Evolutionary conservation across 2,797 vertebrate genomes (phyloP).

Genomic region (Hafferia zeledoni): DNA sequence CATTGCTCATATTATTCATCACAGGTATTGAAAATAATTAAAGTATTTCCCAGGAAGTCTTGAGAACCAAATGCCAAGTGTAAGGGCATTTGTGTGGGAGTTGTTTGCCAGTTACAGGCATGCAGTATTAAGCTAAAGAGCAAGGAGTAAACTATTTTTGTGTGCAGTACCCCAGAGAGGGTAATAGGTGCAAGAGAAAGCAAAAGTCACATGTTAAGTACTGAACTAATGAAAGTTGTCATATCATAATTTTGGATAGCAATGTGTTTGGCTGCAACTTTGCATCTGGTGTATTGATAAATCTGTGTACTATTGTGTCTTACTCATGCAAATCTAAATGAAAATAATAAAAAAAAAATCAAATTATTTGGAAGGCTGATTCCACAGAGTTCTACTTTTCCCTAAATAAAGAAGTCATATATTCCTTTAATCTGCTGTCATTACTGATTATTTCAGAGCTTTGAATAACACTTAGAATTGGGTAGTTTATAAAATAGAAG

Average conservation of each 20-base stretch:
- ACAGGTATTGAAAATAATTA: background rate
- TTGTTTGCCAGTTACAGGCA: background rate
- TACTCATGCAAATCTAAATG: background rate
- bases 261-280: background rate
- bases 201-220: background rate
- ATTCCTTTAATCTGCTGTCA: slow-evolving; percentile 5
- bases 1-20: background rate
- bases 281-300: background rate
- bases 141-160: background rate
- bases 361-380: background rate
- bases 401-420: background rate
- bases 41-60: background rate
- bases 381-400: background rate
- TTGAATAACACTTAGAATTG: slow-evolving; percentile 21
- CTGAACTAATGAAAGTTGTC: background rate
- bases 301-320: background rate
- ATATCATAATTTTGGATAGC: background rate
- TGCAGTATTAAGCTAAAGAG: background rate
- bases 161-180: background rate
- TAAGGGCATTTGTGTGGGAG: background rate
- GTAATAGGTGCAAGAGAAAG: background rate
- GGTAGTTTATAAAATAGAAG: slow-evolving; percentile 35
- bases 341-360: slow-evolving; percentile 1
- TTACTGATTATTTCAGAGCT: background rate
- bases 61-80: background rate